A percentile compares a stretch with the other conserved stretches of the same genome.
phyloP scores from a whole-genome alignment of 2,888 invertebrate species.

The Entomobrya proxima region DNA sequence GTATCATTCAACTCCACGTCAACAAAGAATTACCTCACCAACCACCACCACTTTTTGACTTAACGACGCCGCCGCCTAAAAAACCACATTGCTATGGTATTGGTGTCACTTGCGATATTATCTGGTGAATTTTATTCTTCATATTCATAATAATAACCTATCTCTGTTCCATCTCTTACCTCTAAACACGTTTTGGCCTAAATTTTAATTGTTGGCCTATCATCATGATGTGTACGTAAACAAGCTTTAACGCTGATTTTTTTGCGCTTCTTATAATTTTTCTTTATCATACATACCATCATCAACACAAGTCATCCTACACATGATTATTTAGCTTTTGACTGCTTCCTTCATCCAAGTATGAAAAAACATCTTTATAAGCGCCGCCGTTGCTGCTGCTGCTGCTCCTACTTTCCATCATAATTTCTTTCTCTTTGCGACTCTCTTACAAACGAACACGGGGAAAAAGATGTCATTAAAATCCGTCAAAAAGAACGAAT shows the following conservation, averaged over 20 bases:
- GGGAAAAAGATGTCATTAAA: conserved; percentile 31
- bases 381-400: not conserved
- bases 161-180: not conserved
- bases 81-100: not conserved
- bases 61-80: not conserved
- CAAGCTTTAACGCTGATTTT: no score
- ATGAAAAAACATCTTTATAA: no score
- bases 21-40: conserved; percentile 5
- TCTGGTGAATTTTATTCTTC: not conserved
- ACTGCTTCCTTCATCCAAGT: no score
- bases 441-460: not conserved
- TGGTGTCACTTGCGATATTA: not conserved
- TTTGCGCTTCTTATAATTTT: no score
- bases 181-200: not conserved
- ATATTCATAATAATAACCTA: no score
- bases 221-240: not conserved
- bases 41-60: not conserved
- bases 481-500: conserved; percentile 41
- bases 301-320: no score
- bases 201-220: not conserved
- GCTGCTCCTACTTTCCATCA: not conserved
- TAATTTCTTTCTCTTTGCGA: not conserved
- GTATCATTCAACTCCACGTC: conserved; percentile 7
- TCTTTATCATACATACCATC: not conserved
- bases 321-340: no score